These are phyloP conservation scores for Hydrozoanthus tunicans DNA, from an alignment of 64 coral and sea anemone genomes.

Conservation along the genomic window DNA sequence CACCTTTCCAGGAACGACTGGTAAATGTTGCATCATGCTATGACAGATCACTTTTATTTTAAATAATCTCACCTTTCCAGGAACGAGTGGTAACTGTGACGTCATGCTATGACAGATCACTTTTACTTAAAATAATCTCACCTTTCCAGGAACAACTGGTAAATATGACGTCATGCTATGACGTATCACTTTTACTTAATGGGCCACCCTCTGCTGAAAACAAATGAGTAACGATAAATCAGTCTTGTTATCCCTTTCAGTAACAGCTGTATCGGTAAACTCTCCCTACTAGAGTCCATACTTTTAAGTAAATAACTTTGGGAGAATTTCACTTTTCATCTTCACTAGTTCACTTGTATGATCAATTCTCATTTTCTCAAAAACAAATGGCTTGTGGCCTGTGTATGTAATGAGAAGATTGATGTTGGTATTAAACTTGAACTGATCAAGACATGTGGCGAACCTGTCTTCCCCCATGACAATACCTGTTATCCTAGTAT, in stretches of 20 bases:
- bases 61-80: constrained; percentile 29
- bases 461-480: no score
- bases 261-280: background rate
- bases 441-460: no score
- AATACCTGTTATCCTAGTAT: background rate
- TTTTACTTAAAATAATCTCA: background rate
- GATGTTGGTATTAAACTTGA: no score
- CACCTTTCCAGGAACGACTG: constrained; percentile 32
- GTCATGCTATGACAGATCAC: constrained; percentile 23
- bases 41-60: background rate
- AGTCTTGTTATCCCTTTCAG: background rate
- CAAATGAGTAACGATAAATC: background rate
- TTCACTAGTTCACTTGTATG: no score
- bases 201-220: background rate
- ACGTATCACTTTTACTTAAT: background rate
- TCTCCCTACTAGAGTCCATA: background rate
- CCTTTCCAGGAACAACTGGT: constrained; percentile 28
- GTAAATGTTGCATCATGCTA: constrained; percentile 3
- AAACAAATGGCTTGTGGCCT: no score
- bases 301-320: background rate
- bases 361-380: no score
- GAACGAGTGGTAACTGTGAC: constrained; percentile 10
- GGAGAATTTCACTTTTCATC: background rate
- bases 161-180: constrained; percentile 17
- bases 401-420: no score